Conservation (phyloP, 2,797 vertebrate species). For the Falco columbarius region DNA sequence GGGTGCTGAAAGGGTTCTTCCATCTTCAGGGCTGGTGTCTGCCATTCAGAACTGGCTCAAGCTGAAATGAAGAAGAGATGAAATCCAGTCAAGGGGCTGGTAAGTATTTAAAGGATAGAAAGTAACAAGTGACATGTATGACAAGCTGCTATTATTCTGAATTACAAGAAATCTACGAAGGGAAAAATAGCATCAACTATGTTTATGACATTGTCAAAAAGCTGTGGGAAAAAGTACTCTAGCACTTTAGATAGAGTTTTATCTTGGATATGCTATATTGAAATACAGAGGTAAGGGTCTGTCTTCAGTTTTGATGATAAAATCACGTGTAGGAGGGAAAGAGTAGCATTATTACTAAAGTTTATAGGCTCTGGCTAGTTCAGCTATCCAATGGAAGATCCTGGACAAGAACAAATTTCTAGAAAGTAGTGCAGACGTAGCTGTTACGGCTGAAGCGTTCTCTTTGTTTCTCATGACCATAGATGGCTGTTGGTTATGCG, state of each 20-base stretch:
- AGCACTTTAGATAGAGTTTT: background rate
- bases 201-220: background rate
- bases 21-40: background rate
- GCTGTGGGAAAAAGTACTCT: background rate
- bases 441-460: background rate
- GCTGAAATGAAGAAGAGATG: conserved; percentile 1
- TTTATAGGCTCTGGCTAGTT: background rate
- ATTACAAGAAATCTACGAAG: background rate
- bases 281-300: background rate
- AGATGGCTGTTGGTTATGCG: accelerated
- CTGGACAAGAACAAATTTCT: background rate
- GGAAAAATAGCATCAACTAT: background rate
- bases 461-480: background rate
- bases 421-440: background rate
- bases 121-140: background rate
- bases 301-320: background rate
- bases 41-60: background rate
- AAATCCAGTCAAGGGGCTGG: background rate
- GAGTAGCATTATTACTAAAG: background rate
- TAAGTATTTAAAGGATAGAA: background rate
- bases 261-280: background rate
- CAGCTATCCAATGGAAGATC: background rate
- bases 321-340: background rate
- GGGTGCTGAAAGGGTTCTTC: background rate
- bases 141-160: background rate